Evolutionary conservation across 2,113 vertebrate species (phyloP).

Genomic region (Scomber japonicus): DNA sequence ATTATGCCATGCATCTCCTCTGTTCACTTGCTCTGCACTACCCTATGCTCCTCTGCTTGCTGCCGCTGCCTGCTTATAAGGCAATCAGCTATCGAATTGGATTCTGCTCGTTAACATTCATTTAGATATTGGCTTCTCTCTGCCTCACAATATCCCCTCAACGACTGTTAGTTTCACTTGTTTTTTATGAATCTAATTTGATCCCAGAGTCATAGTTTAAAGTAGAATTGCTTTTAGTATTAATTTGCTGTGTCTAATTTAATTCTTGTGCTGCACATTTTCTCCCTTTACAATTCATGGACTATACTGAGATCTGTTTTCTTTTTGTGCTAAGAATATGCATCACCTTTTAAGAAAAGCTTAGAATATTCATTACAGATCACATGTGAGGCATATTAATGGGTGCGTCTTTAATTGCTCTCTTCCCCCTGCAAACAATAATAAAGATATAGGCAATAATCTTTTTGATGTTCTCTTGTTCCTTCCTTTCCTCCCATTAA

Average conservation of each 20-base stretch:
- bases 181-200: conserved; percentile 78
- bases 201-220: conserved; percentile 77
- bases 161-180: conserved; percentile 73
- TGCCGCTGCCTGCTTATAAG: conserved; percentile 61
- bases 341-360: conserved; percentile 57
- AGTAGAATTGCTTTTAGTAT: conserved; percentile 77
- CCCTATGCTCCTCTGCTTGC: conserved; percentile 43
- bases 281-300: conserved; percentile 45
- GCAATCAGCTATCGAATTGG: conserved; percentile 74
- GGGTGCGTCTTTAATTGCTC: conserved; percentile 55
- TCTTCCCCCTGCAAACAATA: conserved; percentile 50
- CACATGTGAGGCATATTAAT: conserved; percentile 51
- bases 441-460: conserved; percentile 51
- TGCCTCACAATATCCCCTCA: conserved; percentile 74
- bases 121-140: conserved; percentile 79
- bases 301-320: conserved; percentile 49
- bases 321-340: conserved; percentile 47
- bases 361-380: conserved; percentile 62
- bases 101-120: conserved; percentile 78
- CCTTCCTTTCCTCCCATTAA: conserved; percentile 30
- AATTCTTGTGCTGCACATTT: conserved; percentile 68
- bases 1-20: conserved; percentile 69
- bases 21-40: conserved; percentile 29
- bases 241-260: conserved; percentile 80
- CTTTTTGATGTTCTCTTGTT: conserved; percentile 53